Evolutionary conservation across 1,140 invertebrate species (phyloP).

Genomic region (Drosophila willistoni): DNA sequence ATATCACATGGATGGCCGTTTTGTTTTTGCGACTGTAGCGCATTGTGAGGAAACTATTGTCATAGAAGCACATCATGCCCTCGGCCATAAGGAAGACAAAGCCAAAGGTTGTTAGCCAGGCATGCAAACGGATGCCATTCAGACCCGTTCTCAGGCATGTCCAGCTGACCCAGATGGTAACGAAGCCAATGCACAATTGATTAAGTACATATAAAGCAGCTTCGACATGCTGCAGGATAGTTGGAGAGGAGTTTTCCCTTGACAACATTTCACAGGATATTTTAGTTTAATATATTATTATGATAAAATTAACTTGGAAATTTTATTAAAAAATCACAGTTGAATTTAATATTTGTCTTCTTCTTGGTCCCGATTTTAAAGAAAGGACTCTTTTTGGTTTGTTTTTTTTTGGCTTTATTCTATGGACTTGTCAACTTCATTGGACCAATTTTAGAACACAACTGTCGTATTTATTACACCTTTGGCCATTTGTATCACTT

Average conservation of each 20-base stretch:
- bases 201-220: constrained; percentile 64
- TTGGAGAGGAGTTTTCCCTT: constrained; percentile 39
- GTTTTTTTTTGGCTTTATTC: not conserved
- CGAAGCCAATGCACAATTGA: constrained; percentile 75
- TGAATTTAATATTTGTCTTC: not conserved
- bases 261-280: not conserved
- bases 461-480: constrained; percentile 39
- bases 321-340: constrained; percentile 1
- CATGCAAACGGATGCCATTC: constrained; percentile 60
- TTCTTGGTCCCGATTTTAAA: not conserved
- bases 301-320: not conserved
- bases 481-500: constrained; percentile 13
- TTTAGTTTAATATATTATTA: not conserved
- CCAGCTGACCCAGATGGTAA: constrained; percentile 79
- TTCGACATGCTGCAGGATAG: constrained; percentile 56
- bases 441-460: constrained; percentile 16
- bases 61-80: constrained; percentile 70
- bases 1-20: constrained; percentile 59
- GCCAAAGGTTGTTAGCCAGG: constrained; percentile 73
- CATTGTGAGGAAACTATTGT: constrained; percentile 61
- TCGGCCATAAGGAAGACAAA: constrained; percentile 74
- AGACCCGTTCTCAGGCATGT: constrained; percentile 59
- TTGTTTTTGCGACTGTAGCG: constrained; percentile 58
- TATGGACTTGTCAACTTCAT: constrained; percentile 10
- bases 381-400: not conserved